Evolutionary conservation across 2,113 vertebrate species (phyloP), one percentile per base, ranked within the genome.

Genomic region (Hypocryptadius cinnamomeus): DNA sequence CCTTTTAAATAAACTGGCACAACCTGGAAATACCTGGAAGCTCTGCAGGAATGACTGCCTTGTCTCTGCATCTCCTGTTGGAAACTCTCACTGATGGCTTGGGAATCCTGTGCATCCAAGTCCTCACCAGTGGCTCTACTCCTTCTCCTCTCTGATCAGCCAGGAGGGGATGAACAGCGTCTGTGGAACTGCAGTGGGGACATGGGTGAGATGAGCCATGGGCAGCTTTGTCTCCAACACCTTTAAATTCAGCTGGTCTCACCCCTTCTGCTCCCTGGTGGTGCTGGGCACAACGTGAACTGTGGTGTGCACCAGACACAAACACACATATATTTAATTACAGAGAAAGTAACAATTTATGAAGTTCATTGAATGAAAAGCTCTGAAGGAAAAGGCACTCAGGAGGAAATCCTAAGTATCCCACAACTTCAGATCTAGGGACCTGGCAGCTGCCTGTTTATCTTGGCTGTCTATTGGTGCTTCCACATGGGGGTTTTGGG

Each of bases 281-380:
- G 23, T 15, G 47, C 3, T 39, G 56, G 15, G 17, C 31, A 37
- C 44, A 35, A 7, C 0, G 0, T 40, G 69, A 33, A 8, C 25
- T 12, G 10, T 12, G 47, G 20, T 16, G 14, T 47, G 33, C 1
- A 6, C 40, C 70, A 68, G 57, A 24, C 13, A 13, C 24, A 69
- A 17, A 50, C 5, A 20, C 24, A 87, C 42, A 53, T 30, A 71
- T 51, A 13, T 79, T 91, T 91, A 90, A 93, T 91, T 89, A 35
- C n/a, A 64, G 71, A 68, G 40, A 71, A 93, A 50, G 44, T 39
- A 82, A 76, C 48, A 30, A 44, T 79, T 85, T 64, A 35, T 85
- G 66, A 93, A 56, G 47, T 63, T 81, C 23, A 23, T 30, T 57
- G 66, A 71, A 73, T 35, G n/a, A 65, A 61, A 81, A 87, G 5